Conservation (phyloP, 2,797 vertebrate genomes). For the Halcyon chelicuti region DNA sequence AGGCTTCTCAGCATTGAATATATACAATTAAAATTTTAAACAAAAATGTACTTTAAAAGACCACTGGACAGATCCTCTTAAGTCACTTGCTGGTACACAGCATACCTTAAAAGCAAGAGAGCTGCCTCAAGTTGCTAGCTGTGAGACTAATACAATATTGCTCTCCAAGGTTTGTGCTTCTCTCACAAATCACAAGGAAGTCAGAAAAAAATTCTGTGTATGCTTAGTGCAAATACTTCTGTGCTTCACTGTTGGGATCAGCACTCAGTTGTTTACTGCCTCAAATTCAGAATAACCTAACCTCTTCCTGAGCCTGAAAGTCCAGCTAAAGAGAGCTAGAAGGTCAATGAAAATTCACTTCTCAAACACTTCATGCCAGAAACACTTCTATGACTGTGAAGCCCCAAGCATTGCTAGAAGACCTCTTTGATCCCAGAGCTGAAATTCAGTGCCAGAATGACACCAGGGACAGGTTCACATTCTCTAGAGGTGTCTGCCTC, state of each 20-base stretch:
- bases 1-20: not conserved
- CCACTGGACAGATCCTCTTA: not conserved
- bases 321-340: not conserved
- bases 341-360: not conserved
- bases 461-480: not conserved
- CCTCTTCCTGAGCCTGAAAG: not conserved
- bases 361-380: not conserved
- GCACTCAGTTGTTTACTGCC: not conserved
- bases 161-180: not conserved
- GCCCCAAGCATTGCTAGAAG: not conserved
- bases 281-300: not conserved
- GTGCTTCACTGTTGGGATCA: not conserved
- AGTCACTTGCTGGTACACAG: not conserved
- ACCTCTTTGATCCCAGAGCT: not conserved
- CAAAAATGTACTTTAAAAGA: not conserved
- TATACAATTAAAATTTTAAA: not conserved
- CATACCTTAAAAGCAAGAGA: not conserved
- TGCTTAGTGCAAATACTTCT: not conserved
- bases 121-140: not conserved
- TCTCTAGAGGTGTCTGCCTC: not conserved
- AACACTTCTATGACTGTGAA: not conserved
- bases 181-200: not conserved
- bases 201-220: not conserved
- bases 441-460: not conserved
- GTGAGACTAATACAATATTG: not conserved